Percentiles rank a stretch among this genome's conserved stretches.
Evolutionary conservation across 2,888 invertebrate species (phyloP).

Genomic region (Urechis unicinctus): DNA sequence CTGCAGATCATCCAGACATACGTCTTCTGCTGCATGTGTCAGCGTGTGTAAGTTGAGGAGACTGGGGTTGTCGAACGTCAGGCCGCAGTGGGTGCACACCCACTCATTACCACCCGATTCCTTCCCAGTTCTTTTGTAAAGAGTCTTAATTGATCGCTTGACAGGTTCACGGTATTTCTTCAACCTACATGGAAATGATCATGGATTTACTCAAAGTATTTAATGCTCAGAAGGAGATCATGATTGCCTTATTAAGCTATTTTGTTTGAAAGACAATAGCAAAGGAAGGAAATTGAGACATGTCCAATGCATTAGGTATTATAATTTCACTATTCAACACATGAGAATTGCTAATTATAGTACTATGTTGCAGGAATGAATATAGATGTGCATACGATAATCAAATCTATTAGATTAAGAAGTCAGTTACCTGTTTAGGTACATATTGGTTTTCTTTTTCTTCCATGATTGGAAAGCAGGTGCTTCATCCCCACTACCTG

Average conservation of each 20-base stretch:
- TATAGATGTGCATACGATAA: neutral
- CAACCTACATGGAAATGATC: constrained; percentile 2
- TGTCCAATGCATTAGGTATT: no score
- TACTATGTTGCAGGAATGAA: no score
- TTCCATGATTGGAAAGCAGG: constrained; percentile 32
- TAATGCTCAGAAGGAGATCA: no score
- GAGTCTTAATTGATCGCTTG: constrained; percentile 35
- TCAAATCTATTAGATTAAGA: no score
- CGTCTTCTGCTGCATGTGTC: constrained; percentile 53
- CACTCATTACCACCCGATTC: constrained; percentile 32
- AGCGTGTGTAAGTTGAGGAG: constrained; percentile 56
- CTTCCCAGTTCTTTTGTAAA: constrained; percentile 40
- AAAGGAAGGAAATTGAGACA: no score
- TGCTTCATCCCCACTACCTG: constrained; percentile 1
- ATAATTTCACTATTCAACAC: no score
- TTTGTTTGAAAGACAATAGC: no score
- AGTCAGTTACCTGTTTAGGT: constrained; percentile 40
- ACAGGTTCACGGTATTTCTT: constrained; percentile 41
- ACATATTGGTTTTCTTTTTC: constrained; percentile 43
- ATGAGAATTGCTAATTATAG: no score
- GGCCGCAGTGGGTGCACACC: constrained; percentile 50
- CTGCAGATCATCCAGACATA: constrained; percentile 37
- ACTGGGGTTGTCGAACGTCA: constrained; percentile 46
- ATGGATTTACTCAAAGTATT: neutral
- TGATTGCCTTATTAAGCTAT: no score